Evolutionary conservation across 2,888 invertebrate genomes (phyloP).

Genomic region (Seira musarum): DNA sequence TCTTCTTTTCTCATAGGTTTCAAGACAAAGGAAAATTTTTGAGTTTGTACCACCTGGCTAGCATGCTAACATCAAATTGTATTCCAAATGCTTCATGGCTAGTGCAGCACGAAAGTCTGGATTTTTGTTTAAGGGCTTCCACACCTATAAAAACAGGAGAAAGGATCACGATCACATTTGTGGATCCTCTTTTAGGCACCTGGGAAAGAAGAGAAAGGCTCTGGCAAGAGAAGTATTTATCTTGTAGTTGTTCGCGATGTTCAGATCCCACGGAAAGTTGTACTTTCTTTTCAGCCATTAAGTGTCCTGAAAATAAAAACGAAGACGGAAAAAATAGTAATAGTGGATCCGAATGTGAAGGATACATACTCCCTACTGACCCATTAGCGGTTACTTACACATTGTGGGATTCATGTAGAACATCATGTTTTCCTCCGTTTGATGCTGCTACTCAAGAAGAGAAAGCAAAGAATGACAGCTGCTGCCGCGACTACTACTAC

Average conservation of each 20-base stretch:
- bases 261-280: slow-evolving; percentile 59
- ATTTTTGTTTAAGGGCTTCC: slow-evolving; percentile 64
- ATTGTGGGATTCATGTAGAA: slow-evolving; percentile 18
- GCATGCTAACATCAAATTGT: slow-evolving; percentile 66
- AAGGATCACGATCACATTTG: slow-evolving; percentile 60
- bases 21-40: slow-evolving; percentile 25
- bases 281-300: slow-evolving; percentile 64
- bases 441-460: background rate
- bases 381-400: slow-evolving; percentile 52
- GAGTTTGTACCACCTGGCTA: slow-evolving; percentile 60
- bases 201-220: slow-evolving; percentile 52
- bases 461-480: background rate
- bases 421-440: no score
- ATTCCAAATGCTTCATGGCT: slow-evolving; percentile 66
- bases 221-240: slow-evolving; percentile 64
- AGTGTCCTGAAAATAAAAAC: slow-evolving; percentile 57
- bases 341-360: slow-evolving; percentile 42
- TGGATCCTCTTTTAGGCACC: slow-evolving; percentile 60
- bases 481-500: background rate
- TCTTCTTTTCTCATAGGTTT: background rate
- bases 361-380: slow-evolving; percentile 51
- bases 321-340: slow-evolving; percentile 17
- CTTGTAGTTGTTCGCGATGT: slow-evolving; percentile 62
- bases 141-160: slow-evolving; percentile 58
- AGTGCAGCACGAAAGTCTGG: slow-evolving; percentile 59